These are phyloP conservation scores for Euzophera pinguis DNA, from an alignment of 2,888 invertebrate species.

Conservation along the genomic window DNA sequence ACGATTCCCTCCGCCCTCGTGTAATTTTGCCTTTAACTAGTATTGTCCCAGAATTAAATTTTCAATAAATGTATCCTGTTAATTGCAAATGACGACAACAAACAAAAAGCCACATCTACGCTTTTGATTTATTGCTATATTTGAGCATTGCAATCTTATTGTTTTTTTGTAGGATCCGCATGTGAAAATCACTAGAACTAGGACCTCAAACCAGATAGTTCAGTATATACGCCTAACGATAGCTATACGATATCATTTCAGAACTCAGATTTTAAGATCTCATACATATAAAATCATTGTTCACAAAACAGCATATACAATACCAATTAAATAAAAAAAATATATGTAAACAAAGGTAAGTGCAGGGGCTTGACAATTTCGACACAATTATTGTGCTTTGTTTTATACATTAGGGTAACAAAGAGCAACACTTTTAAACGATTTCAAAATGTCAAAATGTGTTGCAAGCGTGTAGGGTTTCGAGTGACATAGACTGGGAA, in stretches of 20 bases:
- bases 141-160: no score
- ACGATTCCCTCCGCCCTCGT: not conserved
- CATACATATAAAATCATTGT: not conserved
- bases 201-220: not conserved
- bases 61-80: no score
- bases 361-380: constrained; percentile 3
- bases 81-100: no score
- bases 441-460: constrained; percentile 7
- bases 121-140: no score
- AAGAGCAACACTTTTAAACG: constrained; percentile 3
- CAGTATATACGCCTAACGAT: no score
- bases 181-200: not conserved
- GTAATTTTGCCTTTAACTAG: not conserved
- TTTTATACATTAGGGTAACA: not conserved
- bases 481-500: constrained; percentile 9
- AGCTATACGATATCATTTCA: not conserved
- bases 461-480: constrained; percentile 14
- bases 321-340: not conserved
- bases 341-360: not conserved
- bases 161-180: not conserved
- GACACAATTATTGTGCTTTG: constrained; percentile 6
- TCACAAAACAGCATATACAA: constrained; percentile 3
- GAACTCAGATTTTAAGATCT: not conserved
- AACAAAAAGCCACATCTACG: no score
- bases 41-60: no score